Evolutionary conservation across 2,888 invertebrate species (phyloP).

Genomic region (Aphidoletes aphidimyza): DNA sequence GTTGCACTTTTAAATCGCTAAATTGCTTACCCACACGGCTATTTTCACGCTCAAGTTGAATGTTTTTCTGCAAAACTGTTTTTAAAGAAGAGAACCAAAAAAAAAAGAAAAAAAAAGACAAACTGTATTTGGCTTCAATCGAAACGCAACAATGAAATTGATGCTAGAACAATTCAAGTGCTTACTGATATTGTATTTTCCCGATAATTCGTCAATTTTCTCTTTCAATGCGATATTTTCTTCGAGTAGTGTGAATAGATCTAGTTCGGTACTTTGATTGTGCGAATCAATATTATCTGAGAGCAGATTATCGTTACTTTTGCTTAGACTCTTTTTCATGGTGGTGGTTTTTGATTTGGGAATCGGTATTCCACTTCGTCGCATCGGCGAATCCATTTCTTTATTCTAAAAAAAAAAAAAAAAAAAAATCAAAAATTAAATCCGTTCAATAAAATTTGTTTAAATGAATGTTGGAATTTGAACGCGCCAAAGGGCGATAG

Average conservation of each 20-base stretch:
- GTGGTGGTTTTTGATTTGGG: slow-evolving; percentile 65
- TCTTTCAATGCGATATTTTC: slow-evolving; percentile 66
- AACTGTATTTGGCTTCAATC: no score
- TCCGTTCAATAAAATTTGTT: not conserved
- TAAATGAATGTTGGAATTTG: no score
- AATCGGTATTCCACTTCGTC: slow-evolving; percentile 65
- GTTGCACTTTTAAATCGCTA: slow-evolving; percentile 54
- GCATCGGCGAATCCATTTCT: slow-evolving; percentile 61
- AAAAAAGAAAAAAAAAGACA: not conserved
- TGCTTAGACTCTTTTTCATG: slow-evolving; percentile 65
- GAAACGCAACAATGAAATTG: no score
- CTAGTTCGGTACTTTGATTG: slow-evolving; percentile 61
- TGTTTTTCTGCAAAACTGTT: slow-evolving; percentile 56
- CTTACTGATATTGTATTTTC: slow-evolving; percentile 64
- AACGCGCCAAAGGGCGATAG: no score
- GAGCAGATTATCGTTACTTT: slow-evolving; percentile 65
- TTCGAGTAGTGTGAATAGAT: slow-evolving; percentile 65
- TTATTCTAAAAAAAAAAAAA: not conserved
- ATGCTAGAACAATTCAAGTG: not conserved
- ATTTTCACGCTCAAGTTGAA: slow-evolving; percentile 56
- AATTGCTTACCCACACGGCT: slow-evolving; percentile 54
- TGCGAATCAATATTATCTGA: slow-evolving; percentile 57
- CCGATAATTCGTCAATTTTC: slow-evolving; percentile 64
- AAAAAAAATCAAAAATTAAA: not conserved
- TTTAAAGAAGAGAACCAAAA: no score